A percentile compares a stretch with the other conserved stretches of the same genome.
These are phyloP conservation scores for Bombus sibiricus DNA, from an alignment of 1,140 invertebrate genomes.

Conservation along the genomic window DNA sequence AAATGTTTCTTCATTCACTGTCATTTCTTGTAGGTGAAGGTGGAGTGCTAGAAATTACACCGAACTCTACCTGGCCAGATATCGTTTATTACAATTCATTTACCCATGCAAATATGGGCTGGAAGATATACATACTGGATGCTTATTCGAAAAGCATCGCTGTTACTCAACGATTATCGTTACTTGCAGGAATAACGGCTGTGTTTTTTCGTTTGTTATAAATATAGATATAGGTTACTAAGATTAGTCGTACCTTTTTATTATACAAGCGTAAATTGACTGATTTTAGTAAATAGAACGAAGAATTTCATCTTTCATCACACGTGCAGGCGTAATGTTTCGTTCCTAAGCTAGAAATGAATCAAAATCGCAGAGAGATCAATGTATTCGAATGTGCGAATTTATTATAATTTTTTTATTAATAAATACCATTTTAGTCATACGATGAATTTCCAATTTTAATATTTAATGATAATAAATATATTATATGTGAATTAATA, in stretches of 20 bases:
- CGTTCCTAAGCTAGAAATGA: neutral
- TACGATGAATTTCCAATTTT: neutral
- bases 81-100: constrained; percentile 97
- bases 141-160: constrained; percentile 81
- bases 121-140: constrained; percentile 94
- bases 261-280: constrained; percentile 8
- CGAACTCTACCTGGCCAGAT: constrained; percentile 95
- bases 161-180: constrained; percentile 38
- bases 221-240: constrained; percentile 28
- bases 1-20: neutral
- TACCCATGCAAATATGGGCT: constrained; percentile 95
- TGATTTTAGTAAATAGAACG: neutral
- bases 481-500: too few species aligned
- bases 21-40: constrained; percentile 83
- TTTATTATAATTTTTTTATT: neutral
- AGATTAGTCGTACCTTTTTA: constrained; percentile 18
- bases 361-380: neutral
- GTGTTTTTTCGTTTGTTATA: constrained; percentile 61
- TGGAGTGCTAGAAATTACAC: constrained; percentile 90
- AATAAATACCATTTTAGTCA: neutral
- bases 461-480: neutral
- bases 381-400: neutral
- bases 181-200: constrained; percentile 51
- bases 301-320: neutral
- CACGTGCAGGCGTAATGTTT: neutral